A percentile compares a stretch with the other conserved stretches of the same genome.
Evolutionary conservation across 2,888 invertebrate genomes (phyloP).

Genomic region (Malachius bipustulatus): DNA sequence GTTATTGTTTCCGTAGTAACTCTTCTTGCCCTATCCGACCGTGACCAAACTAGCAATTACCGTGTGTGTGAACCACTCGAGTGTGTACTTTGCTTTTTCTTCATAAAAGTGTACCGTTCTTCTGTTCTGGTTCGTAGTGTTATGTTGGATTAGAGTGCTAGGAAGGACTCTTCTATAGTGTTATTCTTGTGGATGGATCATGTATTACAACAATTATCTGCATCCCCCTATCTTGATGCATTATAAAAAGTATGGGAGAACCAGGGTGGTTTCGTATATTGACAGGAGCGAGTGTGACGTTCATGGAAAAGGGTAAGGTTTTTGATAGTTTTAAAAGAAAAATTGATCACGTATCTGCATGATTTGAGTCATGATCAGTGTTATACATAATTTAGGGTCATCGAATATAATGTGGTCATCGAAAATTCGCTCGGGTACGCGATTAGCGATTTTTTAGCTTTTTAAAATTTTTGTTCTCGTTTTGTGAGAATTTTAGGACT

Average conservation of each 20-base stretch:
- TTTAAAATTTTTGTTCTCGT: no score
- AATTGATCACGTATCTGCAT: no score
- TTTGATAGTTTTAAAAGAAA: no score
- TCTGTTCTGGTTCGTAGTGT: conserved; percentile 12
- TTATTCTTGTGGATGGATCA: conserved; percentile 17
- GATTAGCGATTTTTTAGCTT: no score
- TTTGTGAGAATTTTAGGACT: no score
- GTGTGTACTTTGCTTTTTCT: conserved; percentile 11
- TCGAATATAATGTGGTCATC: no score
- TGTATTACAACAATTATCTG: conserved; percentile 36
- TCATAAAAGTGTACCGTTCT: not conserved
- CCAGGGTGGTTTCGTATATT: conserved; percentile 30
- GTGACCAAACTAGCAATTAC: conserved; percentile 16
- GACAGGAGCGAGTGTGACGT: conserved; percentile 30
- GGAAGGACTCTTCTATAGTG: conserved; percentile 7
- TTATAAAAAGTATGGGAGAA: conserved; percentile 28
- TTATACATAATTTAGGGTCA: no score
- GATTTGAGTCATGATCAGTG: no score
- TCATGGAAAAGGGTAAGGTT: conserved; percentile 22
- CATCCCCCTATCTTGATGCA: conserved; percentile 33
- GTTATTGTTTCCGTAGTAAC: no score
- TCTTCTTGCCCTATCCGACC: no score
- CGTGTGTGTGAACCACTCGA: conserved; percentile 15
- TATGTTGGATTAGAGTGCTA: conserved; percentile 7
- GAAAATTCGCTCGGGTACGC: no score